Evolutionary conservation across 2,113 vertebrate genomes (phyloP), one percentile per base, ranked within the genome.

Genomic region (Rattus rattus): DNA sequence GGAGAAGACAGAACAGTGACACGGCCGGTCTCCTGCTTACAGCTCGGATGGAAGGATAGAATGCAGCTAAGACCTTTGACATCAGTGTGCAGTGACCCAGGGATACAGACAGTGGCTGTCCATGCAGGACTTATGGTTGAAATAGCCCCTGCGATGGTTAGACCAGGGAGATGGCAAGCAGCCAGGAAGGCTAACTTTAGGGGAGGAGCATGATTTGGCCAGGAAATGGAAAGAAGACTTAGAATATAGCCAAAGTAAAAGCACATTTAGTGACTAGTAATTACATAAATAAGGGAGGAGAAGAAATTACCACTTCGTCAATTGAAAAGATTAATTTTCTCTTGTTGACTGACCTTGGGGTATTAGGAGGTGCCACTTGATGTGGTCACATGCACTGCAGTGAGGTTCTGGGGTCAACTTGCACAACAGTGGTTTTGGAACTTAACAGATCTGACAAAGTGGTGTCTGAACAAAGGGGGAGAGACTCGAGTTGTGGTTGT

Each of bases 301-400:
- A 89, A 88, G 19, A 85, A 89, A 85, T 22, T 36, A 61, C 59
- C 77, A n/a, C 5, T 12, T 63, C 63, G 26, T 43, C 73, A 26
- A 47, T 20, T 69, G 22, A 80, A 76, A 88, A 43, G 87, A 49
- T 39, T 30, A 2, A 49, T 77, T 89, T 67, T 76, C 13, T 19
- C 47, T 79, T 70, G 49, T 11, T 26, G 43, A 77, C 75, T 26
- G 52, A 72, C 75, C 30, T 9, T 39, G 73, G 43, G 5, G 3
- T 26, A 33, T 84, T 87, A 73, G 49, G 59, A 76, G 52, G n/a
- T 22, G 12, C 7, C 30, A 80, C 26, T 19, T 63, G 83, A 6
- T n/a, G 2, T 22, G 0, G 2, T 22, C 56, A 16, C 12, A 7
- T 0, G 28, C 2, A 43, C n/a, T 11, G 39, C 10, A 54, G 43